Evolutionary conservation across 2,113 vertebrate species (phyloP).

Genomic region (Cynopterus brachyotis): DNA sequence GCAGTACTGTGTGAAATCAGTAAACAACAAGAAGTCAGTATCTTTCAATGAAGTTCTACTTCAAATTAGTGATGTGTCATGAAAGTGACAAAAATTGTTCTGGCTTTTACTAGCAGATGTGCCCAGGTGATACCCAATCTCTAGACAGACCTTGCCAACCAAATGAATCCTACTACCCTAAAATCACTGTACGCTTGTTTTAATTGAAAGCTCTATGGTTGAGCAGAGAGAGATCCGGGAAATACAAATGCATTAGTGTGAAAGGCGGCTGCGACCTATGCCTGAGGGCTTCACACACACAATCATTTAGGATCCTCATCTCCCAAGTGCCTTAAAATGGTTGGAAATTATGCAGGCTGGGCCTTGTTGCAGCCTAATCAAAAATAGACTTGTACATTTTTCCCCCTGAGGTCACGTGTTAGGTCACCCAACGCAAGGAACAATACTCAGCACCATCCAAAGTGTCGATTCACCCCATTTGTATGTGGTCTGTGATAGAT

Average conservation of each 20-base stretch:
- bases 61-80: background rate
- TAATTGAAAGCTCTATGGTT: constrained; percentile 16
- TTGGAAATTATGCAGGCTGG: background rate
- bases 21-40: background rate
- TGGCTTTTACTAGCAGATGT: background rate
- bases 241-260: constrained; percentile 53
- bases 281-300: constrained; percentile 30
- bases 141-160: background rate
- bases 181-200: background rate
- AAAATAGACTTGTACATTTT: constrained; percentile 17
- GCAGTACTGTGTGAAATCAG: background rate
- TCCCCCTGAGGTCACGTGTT: constrained; percentile 42
- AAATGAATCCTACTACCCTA: background rate
- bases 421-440: constrained; percentile 56
- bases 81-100: background rate
- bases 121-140: background rate
- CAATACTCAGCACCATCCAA: background rate
- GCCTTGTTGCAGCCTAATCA: background rate
- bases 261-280: constrained; percentile 24
- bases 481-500: background rate
- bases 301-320: background rate
- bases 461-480: constrained; percentile 37
- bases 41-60: background rate
- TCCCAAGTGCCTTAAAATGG: constrained; percentile 49
- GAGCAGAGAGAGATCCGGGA: background rate